These are phyloP conservation scores for Eristalis tenax DNA, from an alignment of 2,888 invertebrate genomes.

Conservation along the genomic window DNA sequence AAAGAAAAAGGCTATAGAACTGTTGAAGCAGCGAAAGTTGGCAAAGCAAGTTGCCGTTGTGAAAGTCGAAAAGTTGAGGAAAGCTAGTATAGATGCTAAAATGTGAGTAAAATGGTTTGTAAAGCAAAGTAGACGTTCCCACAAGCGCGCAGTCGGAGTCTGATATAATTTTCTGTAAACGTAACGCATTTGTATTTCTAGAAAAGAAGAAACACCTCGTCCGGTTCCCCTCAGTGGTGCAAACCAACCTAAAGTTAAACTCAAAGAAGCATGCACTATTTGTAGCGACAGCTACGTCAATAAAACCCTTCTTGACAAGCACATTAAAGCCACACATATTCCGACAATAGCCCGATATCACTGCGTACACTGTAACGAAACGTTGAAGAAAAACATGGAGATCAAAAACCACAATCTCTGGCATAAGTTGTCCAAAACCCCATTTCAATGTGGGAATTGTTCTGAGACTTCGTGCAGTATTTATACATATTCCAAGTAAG, in stretches of 20 bases:
- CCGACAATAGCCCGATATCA: constrained; percentile 78
- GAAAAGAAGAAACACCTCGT: constrained; percentile 75
- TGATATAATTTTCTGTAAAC: background rate
- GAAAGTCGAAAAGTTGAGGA: constrained; percentile 51
- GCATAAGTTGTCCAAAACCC: constrained; percentile 80
- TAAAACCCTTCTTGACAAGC: constrained; percentile 76
- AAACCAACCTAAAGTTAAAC: constrained; percentile 50
- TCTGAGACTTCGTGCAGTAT: constrained; percentile 75
- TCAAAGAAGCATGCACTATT: constrained; percentile 75
- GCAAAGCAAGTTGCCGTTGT: constrained; percentile 44
- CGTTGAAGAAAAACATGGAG: constrained; percentile 79
- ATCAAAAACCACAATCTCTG: constrained; percentile 81
- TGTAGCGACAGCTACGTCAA: constrained; percentile 76
- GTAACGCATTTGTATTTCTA: constrained; percentile 46
- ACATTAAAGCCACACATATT: constrained; percentile 75
- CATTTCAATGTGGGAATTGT: constrained; percentile 82
- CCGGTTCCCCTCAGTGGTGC: background rate
- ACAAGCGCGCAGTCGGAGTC: background rate
- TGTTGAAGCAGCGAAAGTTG: constrained; percentile 48
- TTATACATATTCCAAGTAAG: constrained; percentile 75
- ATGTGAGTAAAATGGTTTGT: constrained; percentile 61
- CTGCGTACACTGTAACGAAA: constrained; percentile 82
- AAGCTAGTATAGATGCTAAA: constrained; percentile 52
- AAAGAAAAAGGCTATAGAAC: constrained; percentile 49
- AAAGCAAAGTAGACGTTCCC: background rate